These are phyloP conservation scores for Thalassaphorura encarpata DNA, from an alignment of 1,140 invertebrate species.

Conservation along the genomic window DNA sequence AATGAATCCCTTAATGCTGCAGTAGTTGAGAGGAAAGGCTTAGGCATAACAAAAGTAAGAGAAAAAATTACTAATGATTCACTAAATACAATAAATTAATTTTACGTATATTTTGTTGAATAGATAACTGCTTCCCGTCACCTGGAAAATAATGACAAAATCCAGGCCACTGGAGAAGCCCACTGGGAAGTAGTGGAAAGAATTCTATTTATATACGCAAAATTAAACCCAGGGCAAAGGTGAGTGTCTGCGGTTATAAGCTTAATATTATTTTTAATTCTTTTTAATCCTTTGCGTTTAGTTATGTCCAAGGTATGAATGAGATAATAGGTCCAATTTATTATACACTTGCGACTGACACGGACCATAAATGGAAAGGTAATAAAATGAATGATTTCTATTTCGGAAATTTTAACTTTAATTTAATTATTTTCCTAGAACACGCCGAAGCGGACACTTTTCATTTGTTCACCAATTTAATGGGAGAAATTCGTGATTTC, in stretches of 20 bases:
- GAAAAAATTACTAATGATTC: not conserved
- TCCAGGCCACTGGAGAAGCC: no score
- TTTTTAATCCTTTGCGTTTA: not conserved
- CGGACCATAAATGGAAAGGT: conserved; percentile 69
- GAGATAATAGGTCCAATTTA: conserved; percentile 98
- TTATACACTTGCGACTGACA: conserved; percentile 88
- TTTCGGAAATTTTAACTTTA: conserved; percentile 9
- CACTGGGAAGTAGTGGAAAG: conserved; percentile 96
- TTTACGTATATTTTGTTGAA: not conserved
- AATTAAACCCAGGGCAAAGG: conserved; percentile 92
- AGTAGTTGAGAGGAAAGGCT: conserved; percentile 72
- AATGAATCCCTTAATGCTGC: conserved; percentile 73
- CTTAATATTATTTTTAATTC: not conserved
- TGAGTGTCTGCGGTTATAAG: not conserved
- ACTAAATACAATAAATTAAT: not conserved
- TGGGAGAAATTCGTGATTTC: conserved; percentile 94
- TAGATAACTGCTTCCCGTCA: not conserved
- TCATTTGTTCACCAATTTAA: conserved; percentile 94
- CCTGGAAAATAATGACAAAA: not conserved
- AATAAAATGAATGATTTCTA: conserved; percentile 31
- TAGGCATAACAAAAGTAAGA: conserved; percentile 77
- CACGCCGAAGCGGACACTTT: conserved; percentile 95
- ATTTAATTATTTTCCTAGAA: conserved; percentile 52
- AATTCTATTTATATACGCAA: conserved; percentile 94
- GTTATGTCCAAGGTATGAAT: conserved; percentile 98